phyloP scores from a whole-genome alignment of 2,113 vertebrate species.

The Phrynosoma platyrhinos region DNA sequence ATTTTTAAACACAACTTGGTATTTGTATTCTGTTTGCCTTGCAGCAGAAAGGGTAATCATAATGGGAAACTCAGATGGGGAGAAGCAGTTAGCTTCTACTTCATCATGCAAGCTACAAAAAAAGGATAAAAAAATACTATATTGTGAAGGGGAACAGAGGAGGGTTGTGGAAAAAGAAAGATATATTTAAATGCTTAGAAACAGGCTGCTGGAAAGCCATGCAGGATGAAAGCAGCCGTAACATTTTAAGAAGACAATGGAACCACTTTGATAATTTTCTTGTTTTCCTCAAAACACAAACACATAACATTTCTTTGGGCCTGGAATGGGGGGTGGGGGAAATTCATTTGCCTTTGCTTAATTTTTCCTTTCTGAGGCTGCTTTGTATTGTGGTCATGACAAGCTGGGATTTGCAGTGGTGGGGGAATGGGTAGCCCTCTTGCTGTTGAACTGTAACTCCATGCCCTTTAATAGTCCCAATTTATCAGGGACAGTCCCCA shows the following conservation, averaged over 20 bases:
- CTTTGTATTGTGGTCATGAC: too few species aligned
- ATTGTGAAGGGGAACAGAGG: slow-evolving; percentile 10
- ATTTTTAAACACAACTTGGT: slow-evolving; percentile 60
- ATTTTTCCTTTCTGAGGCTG: too few species aligned
- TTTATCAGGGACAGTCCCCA: too few species aligned
- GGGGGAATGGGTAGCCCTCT: too few species aligned
- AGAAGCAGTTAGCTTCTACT: background rate
- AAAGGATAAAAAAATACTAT: background rate
- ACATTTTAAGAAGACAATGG: background rate
- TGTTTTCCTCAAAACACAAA: background rate
- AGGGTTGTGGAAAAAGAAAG: background rate
- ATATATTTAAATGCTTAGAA: slow-evolving; percentile 36
- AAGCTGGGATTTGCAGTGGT: too few species aligned
- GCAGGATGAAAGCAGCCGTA: background rate
- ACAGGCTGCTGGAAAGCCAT: slow-evolving; percentile 15
- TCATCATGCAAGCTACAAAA: background rate
- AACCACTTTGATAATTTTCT: background rate
- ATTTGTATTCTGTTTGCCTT: slow-evolving; percentile 21
- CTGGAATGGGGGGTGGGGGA: background rate
- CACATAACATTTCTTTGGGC: background rate
- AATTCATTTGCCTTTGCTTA: background rate
- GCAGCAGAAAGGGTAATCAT: slow-evolving; percentile 37
- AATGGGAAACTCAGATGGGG: slow-evolving; percentile 15
- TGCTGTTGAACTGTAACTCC: too few species aligned
- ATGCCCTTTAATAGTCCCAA: too few species aligned